Evolutionary conservation across 2,113 vertebrate species (phyloP).

Genomic region (Menidia beryllina): DNA sequence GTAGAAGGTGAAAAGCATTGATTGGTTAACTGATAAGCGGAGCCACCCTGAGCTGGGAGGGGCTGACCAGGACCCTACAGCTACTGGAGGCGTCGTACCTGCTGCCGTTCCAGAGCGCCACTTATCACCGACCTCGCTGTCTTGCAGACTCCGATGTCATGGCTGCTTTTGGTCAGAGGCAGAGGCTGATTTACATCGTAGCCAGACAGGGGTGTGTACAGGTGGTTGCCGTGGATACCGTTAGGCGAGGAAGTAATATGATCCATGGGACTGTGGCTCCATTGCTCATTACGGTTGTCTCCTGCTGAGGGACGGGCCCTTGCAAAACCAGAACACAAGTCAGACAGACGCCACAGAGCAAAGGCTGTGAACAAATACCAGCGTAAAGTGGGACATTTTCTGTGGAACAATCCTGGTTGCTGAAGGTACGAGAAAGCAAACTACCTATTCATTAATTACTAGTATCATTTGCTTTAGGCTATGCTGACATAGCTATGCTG

Average conservation of each 20-base stretch:
- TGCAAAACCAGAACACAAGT: slow-evolving; percentile 21
- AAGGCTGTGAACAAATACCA: too few relatives aligned
- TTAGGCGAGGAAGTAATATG: slow-evolving; percentile 86
- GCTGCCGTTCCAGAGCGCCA: slow-evolving; percentile 87
- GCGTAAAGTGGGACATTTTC: too few relatives aligned
- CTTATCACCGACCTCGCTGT: slow-evolving; percentile 75
- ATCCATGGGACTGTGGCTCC: slow-evolving; percentile 90
- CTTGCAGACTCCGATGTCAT: slow-evolving; percentile 76
- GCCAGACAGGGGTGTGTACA: slow-evolving; percentile 88
- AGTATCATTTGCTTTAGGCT: too few relatives aligned
- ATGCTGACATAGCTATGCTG: too few relatives aligned
- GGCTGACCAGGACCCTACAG: too few relatives aligned
- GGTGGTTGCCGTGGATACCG: slow-evolving; percentile 86
- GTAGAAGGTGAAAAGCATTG: too few relatives aligned
- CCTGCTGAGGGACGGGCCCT: slow-evolving; percentile 90
- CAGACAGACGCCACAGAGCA: slow-evolving; percentile 9
- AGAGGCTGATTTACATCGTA: slow-evolving; percentile 92
- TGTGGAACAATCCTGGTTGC: too few relatives aligned
- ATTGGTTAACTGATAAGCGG: too few relatives aligned
- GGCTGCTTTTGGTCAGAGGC: slow-evolving; percentile 92
- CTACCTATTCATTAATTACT: too few relatives aligned
- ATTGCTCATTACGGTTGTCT: slow-evolving; percentile 89
- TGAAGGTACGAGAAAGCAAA: too few relatives aligned
- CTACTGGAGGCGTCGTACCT: slow-evolving; percentile 85
- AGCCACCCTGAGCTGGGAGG: too few relatives aligned